phyloP scores from a whole-genome alignment of 2,113 vertebrate species.

The Oxygymnocypris stewartii region DNA sequence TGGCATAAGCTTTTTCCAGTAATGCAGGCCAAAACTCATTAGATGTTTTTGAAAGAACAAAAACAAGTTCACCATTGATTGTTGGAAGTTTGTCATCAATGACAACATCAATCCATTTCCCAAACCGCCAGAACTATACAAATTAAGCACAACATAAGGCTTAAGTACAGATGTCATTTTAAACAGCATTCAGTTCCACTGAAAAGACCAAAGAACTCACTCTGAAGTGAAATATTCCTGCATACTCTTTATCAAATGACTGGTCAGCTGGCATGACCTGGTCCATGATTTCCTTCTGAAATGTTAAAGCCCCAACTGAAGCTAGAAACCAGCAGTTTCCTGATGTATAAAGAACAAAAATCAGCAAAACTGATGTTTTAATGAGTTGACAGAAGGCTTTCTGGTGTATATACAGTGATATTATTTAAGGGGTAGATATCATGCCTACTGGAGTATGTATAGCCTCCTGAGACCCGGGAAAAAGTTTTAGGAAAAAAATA shows the following conservation, averaged over 20 bases:
- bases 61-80: constrained; percentile 65
- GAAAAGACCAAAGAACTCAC: constrained; percentile 56
- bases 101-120: constrained; percentile 75
- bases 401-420: not conserved
- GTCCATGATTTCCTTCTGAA: constrained; percentile 47
- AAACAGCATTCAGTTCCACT: not conserved
- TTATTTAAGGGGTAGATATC: not conserved
- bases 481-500: too few relatives aligned
- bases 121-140: constrained; percentile 78
- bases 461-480: too few relatives aligned
- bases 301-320: constrained; percentile 73
- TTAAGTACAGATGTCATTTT: not conserved
- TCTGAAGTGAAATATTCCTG: constrained; percentile 76
- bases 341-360: constrained; percentile 33
- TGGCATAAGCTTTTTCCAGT: constrained; percentile 79
- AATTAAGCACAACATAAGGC: not conserved
- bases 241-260: constrained; percentile 66
- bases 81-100: constrained; percentile 79
- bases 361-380: not conserved
- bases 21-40: constrained; percentile 77
- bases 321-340: constrained; percentile 79
- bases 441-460: not conserved
- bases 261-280: constrained; percentile 68
- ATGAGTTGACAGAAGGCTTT: not conserved
- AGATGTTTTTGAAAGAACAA: constrained; percentile 64